These are phyloP conservation scores for Drosophila aldrichi DNA, from an alignment of 2,888 invertebrate genomes.

Conservation along the genomic window DNA sequence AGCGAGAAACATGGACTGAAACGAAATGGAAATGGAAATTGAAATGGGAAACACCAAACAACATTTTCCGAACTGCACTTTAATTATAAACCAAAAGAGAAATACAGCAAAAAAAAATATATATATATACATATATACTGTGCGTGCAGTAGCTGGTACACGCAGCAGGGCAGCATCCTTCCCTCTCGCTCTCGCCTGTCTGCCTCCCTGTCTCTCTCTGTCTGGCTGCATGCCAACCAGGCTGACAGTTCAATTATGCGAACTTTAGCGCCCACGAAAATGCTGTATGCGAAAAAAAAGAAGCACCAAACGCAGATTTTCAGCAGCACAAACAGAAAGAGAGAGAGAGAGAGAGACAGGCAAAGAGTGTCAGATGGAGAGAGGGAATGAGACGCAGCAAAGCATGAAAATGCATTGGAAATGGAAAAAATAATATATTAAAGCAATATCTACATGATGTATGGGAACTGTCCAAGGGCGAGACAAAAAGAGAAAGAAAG, in stretches of 20 bases:
- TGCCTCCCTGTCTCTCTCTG: not conserved
- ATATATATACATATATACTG: slow-evolving; percentile 3
- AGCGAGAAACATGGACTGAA: slow-evolving; percentile 67
- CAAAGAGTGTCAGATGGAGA: too few relatives aligned
- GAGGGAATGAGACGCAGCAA: slow-evolving; percentile 40
- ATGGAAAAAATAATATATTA: slow-evolving; percentile 24
- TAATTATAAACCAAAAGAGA: slow-evolving; percentile 45
- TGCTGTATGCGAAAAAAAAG: slow-evolving; percentile 18
- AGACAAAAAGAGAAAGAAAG: slow-evolving; percentile 15
- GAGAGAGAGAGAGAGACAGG: not conserved
- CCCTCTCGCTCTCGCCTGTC: not conserved
- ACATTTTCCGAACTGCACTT: slow-evolving; percentile 43
- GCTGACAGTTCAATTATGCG: slow-evolving; percentile 79
- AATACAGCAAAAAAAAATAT: not conserved
- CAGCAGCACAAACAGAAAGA: slow-evolving; percentile 14
- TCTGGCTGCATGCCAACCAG: slow-evolving; percentile 46
- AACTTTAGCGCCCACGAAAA: slow-evolving; percentile 44
- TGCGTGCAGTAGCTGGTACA: slow-evolving; percentile 27
- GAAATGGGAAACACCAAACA: slow-evolving; percentile 18
- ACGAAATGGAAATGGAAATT: slow-evolving; percentile 1
- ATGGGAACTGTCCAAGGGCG: slow-evolving; percentile 32
- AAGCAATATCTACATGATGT: slow-evolving; percentile 77
- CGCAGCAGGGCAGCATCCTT: slow-evolving; percentile 42
- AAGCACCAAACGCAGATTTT: slow-evolving; percentile 13
- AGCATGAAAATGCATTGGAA: slow-evolving; percentile 61